Base-by-base conservation (phyloP, 2,888 invertebrate species). In the Pheosia gnoma region DNA sequence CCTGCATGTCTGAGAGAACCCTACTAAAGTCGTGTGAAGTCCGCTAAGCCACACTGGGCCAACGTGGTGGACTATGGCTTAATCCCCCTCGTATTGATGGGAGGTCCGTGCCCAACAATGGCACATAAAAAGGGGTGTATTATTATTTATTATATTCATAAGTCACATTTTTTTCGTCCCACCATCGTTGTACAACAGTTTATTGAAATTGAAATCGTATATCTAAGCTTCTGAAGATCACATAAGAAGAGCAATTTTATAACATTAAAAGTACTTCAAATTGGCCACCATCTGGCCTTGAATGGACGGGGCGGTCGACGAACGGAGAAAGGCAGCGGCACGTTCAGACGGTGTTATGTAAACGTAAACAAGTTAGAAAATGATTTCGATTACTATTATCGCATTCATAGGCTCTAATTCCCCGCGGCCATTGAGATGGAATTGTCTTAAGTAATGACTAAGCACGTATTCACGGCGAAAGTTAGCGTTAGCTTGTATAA, bases 261-360 rank as follows among this genome's bases (percentile, higher is more conserved):
- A 53, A 60, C 68, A 72, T 75, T 74, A 72, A 70, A 70, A 71
- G 66, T 62, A 64, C 58, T 71, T 76, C 75, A 79, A 85, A 82
- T 83, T 83, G 77, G 72, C 74, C 71, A 74, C 72, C 76, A 67
- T 63, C 68, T 83, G 86, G 81, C 87, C 88, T 87, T 88, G 87
- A 79, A 74, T 76, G 70, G 59, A 60, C 67, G 41, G 67, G 41
- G 67, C 77, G 87, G 87, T 87, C 88, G 85, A 79, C 71, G 84
- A 70, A 81, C 88, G 80, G 83, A 82, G 86, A 85, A 86, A 87
- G 85, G 83, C 79, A 76, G 69, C 65, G 66, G 65, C 61, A 72
- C 72, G 71, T 68, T 67, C 65, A 66, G 72, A 73, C 67, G 70
- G 67, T 78, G 82, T 87, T 85, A 83, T 80, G 81, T 87, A 84